Evolutionary conservation across 2,113 vertebrate genomes (phyloP).

Genomic region (Neofelis nebulosa): DNA sequence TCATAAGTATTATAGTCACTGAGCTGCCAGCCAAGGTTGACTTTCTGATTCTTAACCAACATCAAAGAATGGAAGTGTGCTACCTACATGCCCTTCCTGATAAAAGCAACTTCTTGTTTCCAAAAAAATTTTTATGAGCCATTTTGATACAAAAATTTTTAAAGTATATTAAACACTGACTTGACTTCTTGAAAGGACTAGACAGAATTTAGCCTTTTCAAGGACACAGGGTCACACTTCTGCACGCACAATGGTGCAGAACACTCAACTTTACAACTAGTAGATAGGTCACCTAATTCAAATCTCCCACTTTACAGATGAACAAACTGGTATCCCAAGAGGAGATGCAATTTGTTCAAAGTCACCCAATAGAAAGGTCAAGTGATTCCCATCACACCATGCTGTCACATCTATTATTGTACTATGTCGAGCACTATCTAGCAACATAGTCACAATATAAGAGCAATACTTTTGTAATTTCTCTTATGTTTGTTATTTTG

Average conservation of each 20-base stretch:
- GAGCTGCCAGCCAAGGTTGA: neutral
- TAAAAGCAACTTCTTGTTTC: conserved; percentile 8
- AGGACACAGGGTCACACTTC: neutral
- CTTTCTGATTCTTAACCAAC: neutral
- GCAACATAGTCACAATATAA: neutral
- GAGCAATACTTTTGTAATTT: neutral
- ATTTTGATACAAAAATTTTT: conserved; percentile 1
- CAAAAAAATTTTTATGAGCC: conserved; percentile 16
- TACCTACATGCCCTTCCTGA: neutral
- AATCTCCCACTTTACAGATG: conserved; percentile 3
- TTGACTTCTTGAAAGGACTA: neutral
- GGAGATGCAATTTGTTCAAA: neutral
- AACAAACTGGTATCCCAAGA: neutral
- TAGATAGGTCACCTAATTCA: conserved; percentile 41
- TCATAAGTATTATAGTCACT: neutral
- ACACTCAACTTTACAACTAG: neutral
- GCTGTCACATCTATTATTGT: neutral
- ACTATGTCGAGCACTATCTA: neutral
- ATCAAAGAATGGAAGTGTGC: neutral
- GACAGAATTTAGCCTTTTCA: neutral
- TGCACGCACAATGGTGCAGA: neutral
- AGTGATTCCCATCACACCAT: neutral
- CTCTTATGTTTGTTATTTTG: neutral
- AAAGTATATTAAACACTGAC: neutral
- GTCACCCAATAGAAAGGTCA: conserved; percentile 24